These are phyloP conservation scores for Cephalopachus bancanus DNA, from an alignment of 2,797 vertebrate genomes.

Conservation along the genomic window DNA sequence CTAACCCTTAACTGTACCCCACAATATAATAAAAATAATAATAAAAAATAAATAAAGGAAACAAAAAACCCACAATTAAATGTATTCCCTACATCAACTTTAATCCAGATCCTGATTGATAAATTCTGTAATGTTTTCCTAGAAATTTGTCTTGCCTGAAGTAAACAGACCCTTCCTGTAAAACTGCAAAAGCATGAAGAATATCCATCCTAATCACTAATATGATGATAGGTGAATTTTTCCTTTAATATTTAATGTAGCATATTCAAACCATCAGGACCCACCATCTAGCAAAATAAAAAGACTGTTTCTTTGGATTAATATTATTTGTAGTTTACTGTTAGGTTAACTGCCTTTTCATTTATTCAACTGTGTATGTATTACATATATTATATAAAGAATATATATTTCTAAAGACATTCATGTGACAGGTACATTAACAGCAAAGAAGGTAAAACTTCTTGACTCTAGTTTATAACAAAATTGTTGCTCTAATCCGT, in stretches of 20 bases:
- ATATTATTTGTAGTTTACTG: neutral
- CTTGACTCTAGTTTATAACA: too few relatives aligned
- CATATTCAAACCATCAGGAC: slow-evolving; percentile 49
- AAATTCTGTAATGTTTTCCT: slow-evolving; percentile 24
- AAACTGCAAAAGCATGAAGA: neutral
- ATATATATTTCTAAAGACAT: neutral
- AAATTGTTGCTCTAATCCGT: too few relatives aligned
- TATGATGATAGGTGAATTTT: neutral
- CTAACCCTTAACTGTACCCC: too few relatives aligned
- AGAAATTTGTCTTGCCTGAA: neutral
- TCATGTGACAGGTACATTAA: neutral
- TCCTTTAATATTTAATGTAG: neutral
- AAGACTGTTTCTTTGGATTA: neutral
- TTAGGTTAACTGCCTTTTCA: neutral
- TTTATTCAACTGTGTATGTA: neutral
- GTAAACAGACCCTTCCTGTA: neutral
- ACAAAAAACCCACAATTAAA: neutral
- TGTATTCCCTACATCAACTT: neutral
- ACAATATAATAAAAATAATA: too few relatives aligned
- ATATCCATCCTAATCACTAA: neutral
- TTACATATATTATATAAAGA: neutral
- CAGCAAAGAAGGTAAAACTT: neutral
- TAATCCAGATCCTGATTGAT: neutral
- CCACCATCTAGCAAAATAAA: neutral
- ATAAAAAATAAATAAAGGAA: too few relatives aligned